phyloP scores from a whole-genome alignment of 2,797 vertebrate genomes.

The Anniella stebbinsi region DNA sequence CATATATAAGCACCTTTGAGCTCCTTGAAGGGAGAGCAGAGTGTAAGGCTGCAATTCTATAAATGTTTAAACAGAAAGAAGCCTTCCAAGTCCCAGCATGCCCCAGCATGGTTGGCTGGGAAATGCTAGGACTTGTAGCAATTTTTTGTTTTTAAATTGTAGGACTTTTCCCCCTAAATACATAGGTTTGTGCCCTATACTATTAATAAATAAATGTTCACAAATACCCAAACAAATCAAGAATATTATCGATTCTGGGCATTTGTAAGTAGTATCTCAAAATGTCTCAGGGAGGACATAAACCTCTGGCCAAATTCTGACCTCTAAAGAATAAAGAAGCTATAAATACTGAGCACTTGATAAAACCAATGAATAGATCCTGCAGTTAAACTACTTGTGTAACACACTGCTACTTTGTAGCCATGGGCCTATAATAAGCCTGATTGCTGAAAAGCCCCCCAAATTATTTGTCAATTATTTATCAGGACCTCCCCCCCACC shows the following conservation, averaged over 20 bases:
- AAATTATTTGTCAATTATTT: slow-evolving; percentile 4
- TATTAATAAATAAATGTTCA: not conserved
- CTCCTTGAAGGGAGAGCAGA: not conserved
- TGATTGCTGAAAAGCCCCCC: not conserved
- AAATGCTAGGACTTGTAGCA: no score
- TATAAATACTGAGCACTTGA: not conserved
- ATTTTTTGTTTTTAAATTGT: no score
- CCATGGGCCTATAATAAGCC: not conserved
- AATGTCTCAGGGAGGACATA: not conserved
- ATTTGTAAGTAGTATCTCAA: not conserved
- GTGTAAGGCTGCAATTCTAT: not conserved
- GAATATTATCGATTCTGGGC: not conserved
- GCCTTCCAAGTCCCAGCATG: no score
- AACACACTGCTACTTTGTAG: not conserved
- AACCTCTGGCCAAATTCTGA: not conserved
- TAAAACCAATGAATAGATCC: not conserved
- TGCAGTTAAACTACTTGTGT: not conserved
- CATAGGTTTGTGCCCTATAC: no score
- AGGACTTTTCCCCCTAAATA: no score
- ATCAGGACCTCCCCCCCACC: not conserved
- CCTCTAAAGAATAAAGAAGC: not conserved
- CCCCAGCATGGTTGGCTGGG: no score
- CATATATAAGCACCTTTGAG: not conserved
- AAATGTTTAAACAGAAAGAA: no score
- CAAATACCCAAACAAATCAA: not conserved